Evolutionary conservation across 1,140 invertebrate species (phyloP).

Genomic region (Heliconius himera): DNA sequence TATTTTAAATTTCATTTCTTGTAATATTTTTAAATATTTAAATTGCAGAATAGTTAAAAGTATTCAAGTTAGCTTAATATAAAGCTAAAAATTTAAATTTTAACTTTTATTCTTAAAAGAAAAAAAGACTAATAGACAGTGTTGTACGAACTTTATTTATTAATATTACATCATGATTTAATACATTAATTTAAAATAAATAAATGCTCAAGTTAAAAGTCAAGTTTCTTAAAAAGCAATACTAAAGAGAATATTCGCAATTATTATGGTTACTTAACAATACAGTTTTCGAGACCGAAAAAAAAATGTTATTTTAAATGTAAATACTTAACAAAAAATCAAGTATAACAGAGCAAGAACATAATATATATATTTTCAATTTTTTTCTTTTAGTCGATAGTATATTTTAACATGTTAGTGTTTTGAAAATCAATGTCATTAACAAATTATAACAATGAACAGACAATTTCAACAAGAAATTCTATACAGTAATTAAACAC

Average conservation of each 20-base stretch:
- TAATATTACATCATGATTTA: conserved; percentile 74
- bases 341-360: not conserved
- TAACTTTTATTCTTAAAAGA: not conserved
- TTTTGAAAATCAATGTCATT: conserved; percentile 2
- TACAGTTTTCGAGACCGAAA: conserved; percentile 22
- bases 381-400: not conserved
- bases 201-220: conserved; percentile 68
- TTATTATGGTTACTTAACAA: conserved; percentile 9
- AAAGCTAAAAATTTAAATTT: too few species aligned
- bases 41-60: too few species aligned
- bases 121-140: conserved; percentile 18
- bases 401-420: not conserved
- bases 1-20: too few species aligned
- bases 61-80: too few species aligned
- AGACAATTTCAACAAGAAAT: not conserved
- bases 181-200: conserved; percentile 76
- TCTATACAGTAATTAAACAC: not conserved
- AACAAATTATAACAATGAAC: conserved; percentile 31
- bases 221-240: conserved; percentile 60
- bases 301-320: conserved; percentile 2
- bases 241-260: conserved; percentile 54
- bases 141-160: conserved; percentile 74
- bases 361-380: not conserved
- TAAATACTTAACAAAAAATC: not conserved
- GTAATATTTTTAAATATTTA: too few species aligned